Base-by-base conservation (phyloP, 1,140 invertebrate species). In the Pseudomyrmex sp. region DNA sequence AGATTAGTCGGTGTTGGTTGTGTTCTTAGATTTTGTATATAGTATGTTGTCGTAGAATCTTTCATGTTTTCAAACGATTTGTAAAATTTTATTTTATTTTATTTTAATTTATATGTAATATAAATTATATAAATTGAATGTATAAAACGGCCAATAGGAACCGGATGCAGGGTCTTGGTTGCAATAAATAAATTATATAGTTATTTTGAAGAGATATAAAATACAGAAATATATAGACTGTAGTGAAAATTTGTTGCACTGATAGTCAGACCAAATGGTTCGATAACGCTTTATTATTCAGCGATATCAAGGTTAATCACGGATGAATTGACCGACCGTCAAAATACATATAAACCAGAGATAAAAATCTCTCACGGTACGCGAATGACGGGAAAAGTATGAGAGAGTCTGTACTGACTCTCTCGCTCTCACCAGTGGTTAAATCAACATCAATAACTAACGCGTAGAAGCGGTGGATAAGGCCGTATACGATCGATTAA, bases 401-500 rank as follows among this genome's bases (percentile, higher is more conserved):
- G 35, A 35, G 35, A 35, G 35, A 35, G 35, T 86, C 72, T 84
- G 80, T 87, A 75, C 62, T 86, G 61, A 65, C 70, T 35, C 35
- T 35, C 35, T 48, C 46, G 13, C 35, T 54, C 50, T 48, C 58
- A 12, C 20, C 20, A 13, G 65, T 82, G 18, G 56, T 59, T 73
- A 68, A 83, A 69, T 85, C 74, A 70, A 69, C 66, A 85, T 59
- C 50, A 80, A 73, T 79, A 84, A 86, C 85, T 65, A 66, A 82
- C 68, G 72, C 74, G 62, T 46, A 83, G 85, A 86, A 75, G 61
- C 61, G 46, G 3, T 58, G 61, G 20, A 79, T 58, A 46, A 46
- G 18, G 48, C 61, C 35, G 35, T 3, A 62, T 75, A 84, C 74
- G 86, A 88, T 88, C 84, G 85, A 89, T 89, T 89, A 89, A 80